Evolutionary conservation across 2,113 vertebrate genomes (phyloP).

Genomic region (Chaetops frenatus): DNA sequence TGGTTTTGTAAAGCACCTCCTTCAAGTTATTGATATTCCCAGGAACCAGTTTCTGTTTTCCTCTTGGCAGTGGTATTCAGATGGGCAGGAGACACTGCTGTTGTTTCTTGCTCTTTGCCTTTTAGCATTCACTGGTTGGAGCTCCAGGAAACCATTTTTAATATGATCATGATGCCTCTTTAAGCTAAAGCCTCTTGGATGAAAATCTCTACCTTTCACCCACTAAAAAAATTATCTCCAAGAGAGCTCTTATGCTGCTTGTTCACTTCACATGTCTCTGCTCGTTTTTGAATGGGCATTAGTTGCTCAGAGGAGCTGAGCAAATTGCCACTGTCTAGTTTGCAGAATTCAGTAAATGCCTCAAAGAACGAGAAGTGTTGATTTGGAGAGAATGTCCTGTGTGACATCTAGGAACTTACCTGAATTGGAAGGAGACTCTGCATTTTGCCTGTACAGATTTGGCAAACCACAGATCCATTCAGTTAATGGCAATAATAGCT

Average conservation of each 20-base stretch:
- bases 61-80: not conserved
- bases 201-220: not conserved
- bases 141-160: not conserved
- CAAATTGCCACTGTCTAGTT: not conserved
- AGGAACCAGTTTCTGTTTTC: not conserved
- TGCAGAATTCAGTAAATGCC: not conserved
- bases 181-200: not conserved
- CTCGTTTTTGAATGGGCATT: not conserved
- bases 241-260: not conserved
- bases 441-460: not conserved
- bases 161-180: not conserved
- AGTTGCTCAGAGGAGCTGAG: not conserved
- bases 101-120: not conserved
- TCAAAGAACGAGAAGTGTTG: not conserved
- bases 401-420: not conserved
- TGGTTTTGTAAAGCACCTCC: not conserved
- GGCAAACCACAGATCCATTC: not conserved
- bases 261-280: not conserved
- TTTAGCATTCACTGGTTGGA: not conserved
- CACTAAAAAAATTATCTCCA: not conserved
- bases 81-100: not conserved
- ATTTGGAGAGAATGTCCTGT: not conserved
- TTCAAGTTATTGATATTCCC: not conserved
- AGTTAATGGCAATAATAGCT: not conserved
- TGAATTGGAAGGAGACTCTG: not conserved